phyloP scores from a whole-genome alignment of 2,113 vertebrate genomes.

The Regulus satrapa region DNA sequence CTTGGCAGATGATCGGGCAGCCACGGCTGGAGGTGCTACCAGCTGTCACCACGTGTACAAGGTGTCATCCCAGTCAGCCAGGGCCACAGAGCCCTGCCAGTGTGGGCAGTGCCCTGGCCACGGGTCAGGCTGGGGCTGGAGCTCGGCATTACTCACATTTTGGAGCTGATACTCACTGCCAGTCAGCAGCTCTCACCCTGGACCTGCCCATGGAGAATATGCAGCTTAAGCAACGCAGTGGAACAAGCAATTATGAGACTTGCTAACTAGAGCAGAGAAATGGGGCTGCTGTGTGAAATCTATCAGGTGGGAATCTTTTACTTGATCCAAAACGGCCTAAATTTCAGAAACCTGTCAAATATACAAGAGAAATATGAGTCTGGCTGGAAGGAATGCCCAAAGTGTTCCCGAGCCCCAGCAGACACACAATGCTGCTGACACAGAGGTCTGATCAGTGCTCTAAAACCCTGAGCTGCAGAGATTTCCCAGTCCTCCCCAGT shows the following conservation, averaged over 20 bases:
- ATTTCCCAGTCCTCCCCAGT: background rate
- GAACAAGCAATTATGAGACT: background rate
- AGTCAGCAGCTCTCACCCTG: background rate
- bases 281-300: background rate
- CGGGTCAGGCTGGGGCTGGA: background rate
- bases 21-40: background rate
- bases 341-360: background rate
- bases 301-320: background rate
- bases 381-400: background rate
- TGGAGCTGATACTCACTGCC: background rate
- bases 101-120: background rate
- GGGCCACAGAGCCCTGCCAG: background rate
- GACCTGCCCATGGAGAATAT: constrained; percentile 34
- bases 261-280: background rate
- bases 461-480: background rate
- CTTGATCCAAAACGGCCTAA: background rate
- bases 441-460: background rate
- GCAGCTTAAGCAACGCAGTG: background rate
- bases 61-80: background rate
- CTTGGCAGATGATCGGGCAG: background rate
- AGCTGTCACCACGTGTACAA: background rate
- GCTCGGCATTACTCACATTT: background rate
- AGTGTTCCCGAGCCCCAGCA: background rate
- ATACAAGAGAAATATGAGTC: background rate
- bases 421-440: background rate